These are phyloP conservation scores for Stenoptilia bipunctidactyla DNA, from an alignment of 2,888 invertebrate species.

Conservation along the genomic window DNA sequence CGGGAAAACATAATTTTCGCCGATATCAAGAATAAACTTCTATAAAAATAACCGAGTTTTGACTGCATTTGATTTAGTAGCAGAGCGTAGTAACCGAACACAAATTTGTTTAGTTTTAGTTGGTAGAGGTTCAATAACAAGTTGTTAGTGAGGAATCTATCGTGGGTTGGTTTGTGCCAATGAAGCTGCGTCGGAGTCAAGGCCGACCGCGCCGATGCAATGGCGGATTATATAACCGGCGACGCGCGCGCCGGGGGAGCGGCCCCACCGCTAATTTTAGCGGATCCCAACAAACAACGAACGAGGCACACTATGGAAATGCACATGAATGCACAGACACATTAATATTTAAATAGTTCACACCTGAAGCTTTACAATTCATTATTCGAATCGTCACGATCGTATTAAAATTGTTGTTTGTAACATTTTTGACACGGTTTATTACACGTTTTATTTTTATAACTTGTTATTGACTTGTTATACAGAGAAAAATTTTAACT, in stretches of 20 bases:
- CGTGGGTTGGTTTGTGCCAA: slow-evolving; percentile 24
- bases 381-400: neutral
- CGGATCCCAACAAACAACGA: slow-evolving; percentile 51
- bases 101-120: slow-evolving; percentile 7
- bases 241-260: slow-evolving; percentile 33
- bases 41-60: too few relatives aligned
- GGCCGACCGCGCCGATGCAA: slow-evolving; percentile 33
- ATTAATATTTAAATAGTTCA: neutral
- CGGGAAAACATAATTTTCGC: too few relatives aligned
- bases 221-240: slow-evolving; percentile 56
- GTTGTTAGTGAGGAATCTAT: slow-evolving; percentile 3
- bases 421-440: neutral
- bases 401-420: too few relatives aligned
- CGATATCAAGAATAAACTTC: too few relatives aligned
- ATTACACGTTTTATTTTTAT: too few relatives aligned
- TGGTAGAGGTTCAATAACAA: slow-evolving; percentile 6
- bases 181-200: slow-evolving; percentile 65
- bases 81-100: too few relatives aligned
- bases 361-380: neutral
- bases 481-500: too few relatives aligned
- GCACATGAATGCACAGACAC: neutral
- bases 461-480: too few relatives aligned
- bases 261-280: slow-evolving; percentile 56
- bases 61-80: too few relatives aligned
- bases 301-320: neutral